Evolutionary conservation across 2,113 vertebrate genomes (phyloP).

Genomic region (Chaenocephalus aceratus): DNA sequence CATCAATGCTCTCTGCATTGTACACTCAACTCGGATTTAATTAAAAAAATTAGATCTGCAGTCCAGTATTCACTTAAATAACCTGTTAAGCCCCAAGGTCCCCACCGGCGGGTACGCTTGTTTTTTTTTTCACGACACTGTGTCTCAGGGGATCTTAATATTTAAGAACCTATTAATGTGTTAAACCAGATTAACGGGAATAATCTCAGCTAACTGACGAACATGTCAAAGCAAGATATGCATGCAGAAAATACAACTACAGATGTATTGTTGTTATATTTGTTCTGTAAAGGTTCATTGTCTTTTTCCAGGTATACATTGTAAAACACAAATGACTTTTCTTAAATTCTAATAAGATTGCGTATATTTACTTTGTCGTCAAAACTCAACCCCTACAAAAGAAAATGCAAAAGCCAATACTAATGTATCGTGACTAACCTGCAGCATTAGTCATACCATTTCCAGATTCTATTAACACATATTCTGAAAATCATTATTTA

Average conservation of each 20-base stretch:
- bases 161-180: no score
- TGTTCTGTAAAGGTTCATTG: not conserved
- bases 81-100: no score
- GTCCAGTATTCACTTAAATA: not conserved
- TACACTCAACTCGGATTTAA: not conserved
- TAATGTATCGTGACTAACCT: not conserved
- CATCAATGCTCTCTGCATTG: not conserved
- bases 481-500: not conserved
- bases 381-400: not conserved
- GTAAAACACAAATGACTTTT: not conserved
- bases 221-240: not conserved
- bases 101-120: no score
- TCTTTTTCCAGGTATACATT: not conserved
- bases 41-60: not conserved
- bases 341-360: no score
- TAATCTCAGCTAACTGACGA: no score
- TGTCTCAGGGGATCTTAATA: no score
- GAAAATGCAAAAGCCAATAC: not conserved
- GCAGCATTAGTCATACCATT: not conserved
- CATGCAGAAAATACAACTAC: not conserved
- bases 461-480: not conserved
- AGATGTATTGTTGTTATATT: not conserved
- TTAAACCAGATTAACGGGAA: no score
- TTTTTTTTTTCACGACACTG: no score
- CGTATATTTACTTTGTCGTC: not conserved